Evolutionary conservation across 2,113 vertebrate genomes (phyloP).

Genomic region (Pogona vitticeps): DNA sequence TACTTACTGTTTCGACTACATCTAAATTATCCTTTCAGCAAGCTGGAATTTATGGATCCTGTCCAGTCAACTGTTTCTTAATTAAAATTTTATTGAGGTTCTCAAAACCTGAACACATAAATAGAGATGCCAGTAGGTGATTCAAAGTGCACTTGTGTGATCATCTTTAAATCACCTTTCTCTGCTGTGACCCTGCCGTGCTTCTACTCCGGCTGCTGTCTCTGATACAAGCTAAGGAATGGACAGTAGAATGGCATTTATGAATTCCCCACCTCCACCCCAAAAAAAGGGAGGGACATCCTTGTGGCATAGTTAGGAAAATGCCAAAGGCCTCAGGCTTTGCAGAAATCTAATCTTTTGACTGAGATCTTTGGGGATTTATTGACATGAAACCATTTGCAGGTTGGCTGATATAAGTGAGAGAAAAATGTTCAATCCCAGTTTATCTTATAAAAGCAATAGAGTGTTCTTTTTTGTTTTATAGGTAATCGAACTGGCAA

Average conservation of each 20-base stretch:
- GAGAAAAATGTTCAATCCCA: background rate
- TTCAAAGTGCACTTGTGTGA: background rate
- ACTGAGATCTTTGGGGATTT: background rate
- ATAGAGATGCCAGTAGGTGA: slow-evolving; percentile 55
- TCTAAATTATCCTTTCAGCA: slow-evolving; percentile 45
- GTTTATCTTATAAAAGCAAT: background rate
- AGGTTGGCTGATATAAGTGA: background rate
- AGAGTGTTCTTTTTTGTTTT: background rate
- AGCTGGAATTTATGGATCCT: slow-evolving; percentile 53
- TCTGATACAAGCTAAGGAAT: background rate
- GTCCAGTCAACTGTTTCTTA: slow-evolving; percentile 60
- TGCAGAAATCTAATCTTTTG: background rate
- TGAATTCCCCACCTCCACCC: background rate
- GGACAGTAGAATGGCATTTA: background rate
- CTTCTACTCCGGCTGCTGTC: background rate
- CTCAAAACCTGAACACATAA: slow-evolving; percentile 44
- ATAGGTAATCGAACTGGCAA: background rate
- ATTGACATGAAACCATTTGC: background rate
- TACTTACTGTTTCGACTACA: slow-evolving; percentile 2
- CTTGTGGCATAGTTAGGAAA: background rate
- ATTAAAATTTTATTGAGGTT: slow-evolving; percentile 66
- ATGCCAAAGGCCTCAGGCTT: background rate
- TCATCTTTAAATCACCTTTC: slow-evolving; percentile 51
- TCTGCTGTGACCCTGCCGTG: background rate
- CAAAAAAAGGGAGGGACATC: background rate